These are phyloP conservation scores for Elanoides forficatus DNA, from an alignment of 2,113 vertebrate genomes.

Conservation along the genomic window DNA sequence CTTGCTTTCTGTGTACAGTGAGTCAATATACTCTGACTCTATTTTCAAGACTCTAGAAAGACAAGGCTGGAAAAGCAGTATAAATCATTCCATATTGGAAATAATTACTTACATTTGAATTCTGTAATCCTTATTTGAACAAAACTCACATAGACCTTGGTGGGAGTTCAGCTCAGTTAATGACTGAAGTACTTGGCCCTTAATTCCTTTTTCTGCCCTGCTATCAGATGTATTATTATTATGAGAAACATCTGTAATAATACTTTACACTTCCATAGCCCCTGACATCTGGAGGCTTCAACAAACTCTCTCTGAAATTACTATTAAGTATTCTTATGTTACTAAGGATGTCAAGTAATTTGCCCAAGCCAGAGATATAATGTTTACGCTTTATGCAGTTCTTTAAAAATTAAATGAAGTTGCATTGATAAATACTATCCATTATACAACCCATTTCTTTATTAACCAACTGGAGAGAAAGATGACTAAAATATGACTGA, in stretches of 20 bases:
- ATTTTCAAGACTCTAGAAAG: constrained; percentile 57
- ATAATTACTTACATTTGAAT: constrained; percentile 60
- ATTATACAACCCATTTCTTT: not conserved
- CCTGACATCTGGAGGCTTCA: constrained; percentile 49
- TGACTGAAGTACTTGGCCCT: constrained; percentile 62
- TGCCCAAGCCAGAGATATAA: not conserved
- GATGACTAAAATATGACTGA: constrained; percentile 48
- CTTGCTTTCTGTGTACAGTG: constrained; percentile 10
- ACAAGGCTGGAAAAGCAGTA: constrained; percentile 56
- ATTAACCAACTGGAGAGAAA: constrained; percentile 13
- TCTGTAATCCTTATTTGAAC: constrained; percentile 60
- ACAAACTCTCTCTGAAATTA: constrained; percentile 23
- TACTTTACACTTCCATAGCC: constrained; percentile 54
- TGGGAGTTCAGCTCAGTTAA: constrained; percentile 54
- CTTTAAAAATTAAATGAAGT: constrained; percentile 24
- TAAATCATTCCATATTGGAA: constrained; percentile 61
- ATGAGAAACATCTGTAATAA: constrained; percentile 63
- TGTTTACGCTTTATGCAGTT: not conserved
- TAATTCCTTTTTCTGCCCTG: constrained; percentile 59
- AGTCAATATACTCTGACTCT: constrained; percentile 21
- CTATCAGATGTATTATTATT: constrained; percentile 62
- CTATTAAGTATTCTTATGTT: constrained; percentile 18
- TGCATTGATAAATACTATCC: constrained; percentile 21
- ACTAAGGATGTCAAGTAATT: constrained; percentile 15
- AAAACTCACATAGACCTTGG: constrained; percentile 60